Conservation (phyloP, 2,797 vertebrate genomes). For the Dipus sagitta region DNA sequence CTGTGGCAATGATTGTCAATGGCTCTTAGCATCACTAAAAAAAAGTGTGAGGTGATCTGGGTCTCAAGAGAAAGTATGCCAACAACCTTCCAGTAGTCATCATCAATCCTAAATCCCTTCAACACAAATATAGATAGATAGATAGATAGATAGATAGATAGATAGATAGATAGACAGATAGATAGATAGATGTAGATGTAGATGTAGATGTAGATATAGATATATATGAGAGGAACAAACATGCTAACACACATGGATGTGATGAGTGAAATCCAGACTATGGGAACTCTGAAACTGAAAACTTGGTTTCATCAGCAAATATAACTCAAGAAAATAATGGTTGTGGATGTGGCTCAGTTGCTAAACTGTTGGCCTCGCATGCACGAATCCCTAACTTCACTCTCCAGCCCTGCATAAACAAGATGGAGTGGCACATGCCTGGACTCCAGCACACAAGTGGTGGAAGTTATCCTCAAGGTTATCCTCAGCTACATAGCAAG, state of each 20-base stretch:
- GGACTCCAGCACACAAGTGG: too few species aligned
- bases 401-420: too few species aligned
- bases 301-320: not conserved
- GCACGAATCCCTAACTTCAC: too few species aligned
- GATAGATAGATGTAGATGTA: too few species aligned
- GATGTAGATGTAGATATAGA: too few species aligned
- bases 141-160: too few species aligned
- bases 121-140: not conserved
- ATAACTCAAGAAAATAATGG: not conserved
- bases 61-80: not conserved
- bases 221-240: not conserved
- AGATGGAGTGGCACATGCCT: too few species aligned
- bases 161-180: too few species aligned
- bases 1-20: fast-evolving
- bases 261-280: not conserved
- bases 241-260: not conserved
- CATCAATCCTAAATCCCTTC: fast-evolving
- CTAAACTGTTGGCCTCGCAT: too few species aligned
- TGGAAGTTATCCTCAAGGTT: too few species aligned
- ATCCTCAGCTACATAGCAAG: too few species aligned
- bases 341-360: too few species aligned
- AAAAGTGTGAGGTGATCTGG: fast-evolving
- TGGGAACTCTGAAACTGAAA: not conserved
- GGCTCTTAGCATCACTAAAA: not conserved
- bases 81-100: fast-evolving